Evolutionary conservation across 2,797 vertebrate species (phyloP), one percentile per base, ranked within the genome.

Genomic region (Catharus ustulatus): DNA sequence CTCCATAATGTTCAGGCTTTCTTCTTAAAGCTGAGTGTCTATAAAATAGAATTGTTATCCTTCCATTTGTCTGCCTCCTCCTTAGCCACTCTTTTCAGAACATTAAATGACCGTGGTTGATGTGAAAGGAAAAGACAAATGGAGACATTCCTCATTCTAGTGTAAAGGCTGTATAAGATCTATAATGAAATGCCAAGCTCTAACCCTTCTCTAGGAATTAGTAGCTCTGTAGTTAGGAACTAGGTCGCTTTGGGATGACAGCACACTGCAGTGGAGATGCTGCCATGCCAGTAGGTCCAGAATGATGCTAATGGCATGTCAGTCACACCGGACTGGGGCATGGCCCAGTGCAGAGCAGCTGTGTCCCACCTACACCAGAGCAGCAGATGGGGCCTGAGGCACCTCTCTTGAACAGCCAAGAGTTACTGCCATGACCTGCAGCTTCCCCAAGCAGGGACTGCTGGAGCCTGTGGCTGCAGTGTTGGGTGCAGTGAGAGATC

Each of bases 11-110:
- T 52, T 82, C n/a, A 73, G 46, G 54, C 11, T 81, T 75, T 82
- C 38, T 93, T 75, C 67, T 69, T 71, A 69, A 88, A 86, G 46
- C 59, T 89, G 63, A 78, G 54, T 55, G 19, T 55, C 63, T 81
- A 7, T 71, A 81, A 76, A 88, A 86, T 42, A 48, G 66, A 89
- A 58, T 49, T 72, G 63, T 85, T 90, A 81, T 38, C 29, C 23
- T 90, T 86, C 62, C 36, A 52, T 82, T 93, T 87, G 34, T 57
- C 38, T 61, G 23, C 69, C 20, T 51, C 45, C 3, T 87, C 59
- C 51, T 84, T 69, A 59, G n/a, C 34, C 55, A 26, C 20, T 78
- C 12, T 83, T 94, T 87, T 75, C 42, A 76, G 30, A 16, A 69
- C 52, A 40, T 76, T 81, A 62, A 89, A 74, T 82, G 40, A 45